Evolutionary conservation across 2,888 invertebrate species (phyloP), one percentile per base, ranked within the genome.

Genomic region (Aporophyla nigra): DNA sequence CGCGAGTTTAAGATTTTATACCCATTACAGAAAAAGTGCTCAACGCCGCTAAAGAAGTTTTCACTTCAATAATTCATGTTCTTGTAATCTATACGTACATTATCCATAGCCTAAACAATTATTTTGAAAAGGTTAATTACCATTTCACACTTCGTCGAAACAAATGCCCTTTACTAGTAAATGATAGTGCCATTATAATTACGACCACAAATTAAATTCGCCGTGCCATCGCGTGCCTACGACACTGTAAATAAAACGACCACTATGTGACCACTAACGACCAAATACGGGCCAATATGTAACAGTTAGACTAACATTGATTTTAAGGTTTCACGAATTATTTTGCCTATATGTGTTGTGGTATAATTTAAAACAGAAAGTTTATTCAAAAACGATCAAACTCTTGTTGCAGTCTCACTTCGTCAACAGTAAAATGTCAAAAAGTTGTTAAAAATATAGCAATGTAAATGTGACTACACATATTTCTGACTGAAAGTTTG

Each of bases 151-250:
- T 61, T 70, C 53, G 56, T 62, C 63, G 27, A 68, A 71, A 27
- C 59, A 66, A 46, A 46, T 40, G 27, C 24, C 68, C n/a, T 71
- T 68, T 79, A 73, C 53, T 59, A 51, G 71, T 85, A 69, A 76
- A 82, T 70, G 82, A 71, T 77, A 54, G 58, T 62, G 5, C 27
- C 33, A 61, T 65, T 78, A 69, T n/a, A 59, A 70, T 74, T 33
- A 70, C 58, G 49, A 71, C 75, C 78, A 66, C 75, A 79, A 75
- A 83, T 85, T 74, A 71, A 85, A 77, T 71, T 71, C 58, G 24
- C 53, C 56, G 43, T 43, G 5, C 49, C n/a, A 74, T 85, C 43
- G 83, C 83, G 86, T 83, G 86, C 73, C 21, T 21, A 65, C 46
- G 51, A 71, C n/a, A 53, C 56, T 24, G 82, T 67, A 33, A 62